Conservation (phyloP, 64 coral and sea anemone genomes). For the Pachyseris speciosa region DNA sequence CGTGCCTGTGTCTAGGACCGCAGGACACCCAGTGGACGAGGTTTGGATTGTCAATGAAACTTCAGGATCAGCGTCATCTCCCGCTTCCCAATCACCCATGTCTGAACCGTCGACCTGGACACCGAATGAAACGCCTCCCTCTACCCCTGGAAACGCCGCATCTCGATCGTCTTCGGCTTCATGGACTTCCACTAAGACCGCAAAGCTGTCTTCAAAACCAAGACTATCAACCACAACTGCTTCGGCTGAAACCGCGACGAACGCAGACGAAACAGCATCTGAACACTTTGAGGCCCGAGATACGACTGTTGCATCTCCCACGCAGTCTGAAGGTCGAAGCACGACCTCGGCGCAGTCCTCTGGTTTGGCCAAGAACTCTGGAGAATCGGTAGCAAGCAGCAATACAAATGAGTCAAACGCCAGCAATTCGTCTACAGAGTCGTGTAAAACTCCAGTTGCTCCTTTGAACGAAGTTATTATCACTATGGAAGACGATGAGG, state of each 20-base stretch:
- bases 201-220: background rate
- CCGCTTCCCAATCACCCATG: background rate
- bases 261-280: background rate
- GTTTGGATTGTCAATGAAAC: background rate
- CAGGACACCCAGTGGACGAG: background rate
- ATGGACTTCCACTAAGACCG: background rate
- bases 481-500: background rate
- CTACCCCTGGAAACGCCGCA: background rate
- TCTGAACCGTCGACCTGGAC: background rate
- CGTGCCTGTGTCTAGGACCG: background rate
- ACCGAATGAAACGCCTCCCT: background rate
- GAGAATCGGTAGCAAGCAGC: too few relatives aligned
- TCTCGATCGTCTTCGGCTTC: background rate
- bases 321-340: background rate
- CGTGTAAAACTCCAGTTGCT: conserved; percentile 6
- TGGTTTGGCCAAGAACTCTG: background rate
- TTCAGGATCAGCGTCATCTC: background rate
- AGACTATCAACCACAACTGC: background rate
- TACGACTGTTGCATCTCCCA: too few relatives aligned
- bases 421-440: background rate
- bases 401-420: background rate
- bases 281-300: too few relatives aligned
- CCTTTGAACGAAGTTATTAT: background rate
- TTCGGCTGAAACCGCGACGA: background rate
- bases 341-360: background rate